phyloP scores from a whole-genome alignment of 2,113 vertebrate genomes.

The Brachypteracias leptosomus region DNA sequence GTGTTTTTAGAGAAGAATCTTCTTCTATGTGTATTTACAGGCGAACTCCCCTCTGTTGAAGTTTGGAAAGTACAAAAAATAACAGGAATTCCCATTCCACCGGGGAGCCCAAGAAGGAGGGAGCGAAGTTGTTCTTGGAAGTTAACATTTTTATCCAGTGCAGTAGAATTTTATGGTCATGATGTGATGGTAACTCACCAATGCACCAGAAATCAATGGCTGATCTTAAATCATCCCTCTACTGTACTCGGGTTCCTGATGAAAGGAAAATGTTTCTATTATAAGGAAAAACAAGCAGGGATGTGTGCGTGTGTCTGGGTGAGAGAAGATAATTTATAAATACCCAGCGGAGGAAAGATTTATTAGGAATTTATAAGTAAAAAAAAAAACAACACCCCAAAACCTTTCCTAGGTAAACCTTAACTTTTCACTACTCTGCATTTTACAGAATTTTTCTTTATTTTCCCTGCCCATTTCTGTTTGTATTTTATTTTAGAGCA shows the following conservation, averaged over 20 bases:
- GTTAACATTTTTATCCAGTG: slow-evolving; percentile 58
- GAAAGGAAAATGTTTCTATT: slow-evolving; percentile 78
- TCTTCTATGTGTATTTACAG: background rate
- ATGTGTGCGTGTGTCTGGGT: background rate
- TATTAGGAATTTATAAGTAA: slow-evolving; percentile 58
- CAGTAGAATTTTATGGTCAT: slow-evolving; percentile 46
- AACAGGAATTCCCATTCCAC: background rate
- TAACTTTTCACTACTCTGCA: background rate
- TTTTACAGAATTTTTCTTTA: background rate
- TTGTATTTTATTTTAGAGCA: background rate
- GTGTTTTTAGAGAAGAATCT: background rate
- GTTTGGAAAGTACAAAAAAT: background rate
- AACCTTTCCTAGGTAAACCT: background rate
- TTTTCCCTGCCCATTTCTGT: background rate
- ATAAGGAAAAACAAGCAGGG: slow-evolving; percentile 50
- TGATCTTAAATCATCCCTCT: slow-evolving; percentile 70
- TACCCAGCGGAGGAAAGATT: slow-evolving; percentile 71
- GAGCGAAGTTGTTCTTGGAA: background rate
- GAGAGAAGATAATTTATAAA: slow-evolving; percentile 75
- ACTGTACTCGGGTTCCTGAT: slow-evolving; percentile 58
- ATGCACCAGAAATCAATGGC: slow-evolving; percentile 62
- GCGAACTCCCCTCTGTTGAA: rapidly evolving
- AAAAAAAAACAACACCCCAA: background rate
- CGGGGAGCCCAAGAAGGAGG: background rate
- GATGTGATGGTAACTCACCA: slow-evolving; percentile 42